These are phyloP conservation scores for Eubasilissa splendida DNA, from an alignment of 2,888 invertebrate genomes.

Conservation along the genomic window DNA sequence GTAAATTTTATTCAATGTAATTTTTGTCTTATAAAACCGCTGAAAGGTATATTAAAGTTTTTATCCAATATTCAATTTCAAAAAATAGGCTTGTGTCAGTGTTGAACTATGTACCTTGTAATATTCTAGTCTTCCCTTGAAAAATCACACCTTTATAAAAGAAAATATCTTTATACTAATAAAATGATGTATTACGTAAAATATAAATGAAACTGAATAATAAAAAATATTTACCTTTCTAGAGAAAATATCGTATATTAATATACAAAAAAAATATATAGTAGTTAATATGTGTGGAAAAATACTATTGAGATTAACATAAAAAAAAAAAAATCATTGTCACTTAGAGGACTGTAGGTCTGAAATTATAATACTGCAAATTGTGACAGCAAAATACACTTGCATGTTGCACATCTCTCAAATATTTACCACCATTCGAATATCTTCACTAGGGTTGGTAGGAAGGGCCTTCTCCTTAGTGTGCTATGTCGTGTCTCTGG, in stretches of 20 bases:
- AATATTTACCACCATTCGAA: constrained; percentile 17
- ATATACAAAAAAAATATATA: constrained; percentile 27
- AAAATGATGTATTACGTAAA: constrained; percentile 39
- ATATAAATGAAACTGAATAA: constrained; percentile 31
- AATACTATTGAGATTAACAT: constrained; percentile 18
- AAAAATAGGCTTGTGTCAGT: constrained; percentile 33
- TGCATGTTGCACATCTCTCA: constrained; percentile 55
- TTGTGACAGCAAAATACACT: constrained; percentile 47
- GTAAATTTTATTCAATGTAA: constrained; percentile 28
- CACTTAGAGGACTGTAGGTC: constrained; percentile 45
- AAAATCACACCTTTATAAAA: constrained; percentile 43
- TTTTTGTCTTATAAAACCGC: constrained; percentile 10
- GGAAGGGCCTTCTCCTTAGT: no score
- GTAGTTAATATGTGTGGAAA: constrained; percentile 33
- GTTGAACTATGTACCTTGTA: constrained; percentile 48
- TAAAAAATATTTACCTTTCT: constrained; percentile 22
- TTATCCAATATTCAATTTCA: constrained; percentile 10
- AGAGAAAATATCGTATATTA: constrained; percentile 32
- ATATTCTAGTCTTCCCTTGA: constrained; percentile 55
- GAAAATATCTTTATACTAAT: constrained; percentile 45
- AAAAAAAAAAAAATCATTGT: constrained; percentile 21
- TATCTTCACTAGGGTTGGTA: no score
- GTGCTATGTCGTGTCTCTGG: no score
- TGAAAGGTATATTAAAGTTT: constrained; percentile 1
- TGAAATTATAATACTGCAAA: constrained; percentile 36